Evolutionary conservation across 2,797 vertebrate species (phyloP), one percentile per base, ranked within the genome.

Genomic region (Galaxias olidus): DNA sequence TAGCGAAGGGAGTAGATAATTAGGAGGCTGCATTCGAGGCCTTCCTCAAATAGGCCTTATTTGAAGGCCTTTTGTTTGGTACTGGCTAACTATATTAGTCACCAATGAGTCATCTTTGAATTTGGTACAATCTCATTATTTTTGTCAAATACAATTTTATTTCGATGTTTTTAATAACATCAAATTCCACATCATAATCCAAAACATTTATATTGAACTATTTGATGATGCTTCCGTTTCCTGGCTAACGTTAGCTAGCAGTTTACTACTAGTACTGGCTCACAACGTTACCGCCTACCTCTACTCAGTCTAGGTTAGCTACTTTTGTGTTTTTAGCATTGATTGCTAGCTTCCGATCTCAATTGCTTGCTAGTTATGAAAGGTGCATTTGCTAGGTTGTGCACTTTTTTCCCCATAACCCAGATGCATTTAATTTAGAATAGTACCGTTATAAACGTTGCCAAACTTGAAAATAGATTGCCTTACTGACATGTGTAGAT

Each of bases 251-350:
- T 30, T 30, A 30, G 30, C 30, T 30, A 30, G 30, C 30, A 30
- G 30, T 30, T 30, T 30, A 30, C 30, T 30, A 30, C 30, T 30
- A 30, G 3, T 30, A 30, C 30, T 30, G 2, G 30, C 30, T 30
- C 2, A 30, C 30, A 30, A 30, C 30, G 88, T 87, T 88, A 88
- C 87, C 87, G 89, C 89, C 89, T 89, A 86, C 30, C 2, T 30
- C 30, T 30, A 30, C 30, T 2, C 30, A 30, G 30, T 30, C 30
- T 30, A 61, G n/a, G 49, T 55, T 67, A 45, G 69, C 85, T 81
- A 82, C 77, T 87, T 56, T 79, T 87, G 82, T 91, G 90, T 92
- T 92, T 93, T 93, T 93, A 93, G 92, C 91, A 12, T 67, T 82
- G 78, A 81, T 69, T 75, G 85, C 84, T 82, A 84, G 73, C 61